Evolutionary conservation across 2,113 vertebrate genomes (phyloP).

Genomic region (Argyrosomus japonicus): DNA sequence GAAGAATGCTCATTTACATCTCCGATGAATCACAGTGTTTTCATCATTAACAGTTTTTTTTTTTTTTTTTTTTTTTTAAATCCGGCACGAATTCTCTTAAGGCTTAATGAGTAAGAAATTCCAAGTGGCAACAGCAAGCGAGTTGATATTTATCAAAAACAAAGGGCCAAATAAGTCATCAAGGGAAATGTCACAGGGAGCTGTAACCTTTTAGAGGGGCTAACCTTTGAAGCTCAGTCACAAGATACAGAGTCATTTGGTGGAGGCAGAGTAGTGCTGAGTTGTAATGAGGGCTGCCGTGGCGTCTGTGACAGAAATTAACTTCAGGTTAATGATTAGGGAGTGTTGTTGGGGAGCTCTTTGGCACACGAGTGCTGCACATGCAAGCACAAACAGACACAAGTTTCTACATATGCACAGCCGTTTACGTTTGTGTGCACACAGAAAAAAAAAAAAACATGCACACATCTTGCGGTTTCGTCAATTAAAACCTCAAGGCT

Average conservation of each 20-base stretch:
- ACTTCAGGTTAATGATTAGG: slow-evolving; percentile 63
- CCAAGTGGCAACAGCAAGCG: slow-evolving; percentile 46
- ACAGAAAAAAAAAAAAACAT: slow-evolving; percentile 7
- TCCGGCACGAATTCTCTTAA: slow-evolving; percentile 22
- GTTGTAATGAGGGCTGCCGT: slow-evolving; percentile 53
- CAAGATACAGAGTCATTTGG: slow-evolving; percentile 60
- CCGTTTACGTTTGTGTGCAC: not conserved
- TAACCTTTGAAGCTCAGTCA: slow-evolving; percentile 72
- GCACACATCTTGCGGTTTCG: slow-evolving; percentile 31
- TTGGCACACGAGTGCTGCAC: slow-evolving; percentile 6
- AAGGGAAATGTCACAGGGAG: slow-evolving; percentile 76
- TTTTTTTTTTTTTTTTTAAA: slow-evolving; percentile 5
- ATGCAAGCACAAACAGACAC: slow-evolving; percentile 21
- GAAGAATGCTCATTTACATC: slow-evolving; percentile 14
- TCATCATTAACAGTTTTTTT: slow-evolving; percentile 33
- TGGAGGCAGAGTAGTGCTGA: slow-evolving; percentile 36
- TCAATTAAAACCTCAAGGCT: slow-evolving; percentile 40
- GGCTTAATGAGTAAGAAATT: slow-evolving; percentile 55
- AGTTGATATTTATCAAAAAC: slow-evolving; percentile 74
- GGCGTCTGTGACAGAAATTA: slow-evolving; percentile 68
- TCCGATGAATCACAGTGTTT: slow-evolving; percentile 29
- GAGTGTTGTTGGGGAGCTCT: slow-evolving; percentile 34
- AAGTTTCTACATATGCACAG: not conserved
- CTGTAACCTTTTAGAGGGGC: slow-evolving; percentile 70
- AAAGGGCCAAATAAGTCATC: slow-evolving; percentile 71